A percentile compares a stretch with the other conserved stretches of the same genome.
Conservation (phyloP, 2,888 invertebrate genomes). For the Antitype chi region DNA sequence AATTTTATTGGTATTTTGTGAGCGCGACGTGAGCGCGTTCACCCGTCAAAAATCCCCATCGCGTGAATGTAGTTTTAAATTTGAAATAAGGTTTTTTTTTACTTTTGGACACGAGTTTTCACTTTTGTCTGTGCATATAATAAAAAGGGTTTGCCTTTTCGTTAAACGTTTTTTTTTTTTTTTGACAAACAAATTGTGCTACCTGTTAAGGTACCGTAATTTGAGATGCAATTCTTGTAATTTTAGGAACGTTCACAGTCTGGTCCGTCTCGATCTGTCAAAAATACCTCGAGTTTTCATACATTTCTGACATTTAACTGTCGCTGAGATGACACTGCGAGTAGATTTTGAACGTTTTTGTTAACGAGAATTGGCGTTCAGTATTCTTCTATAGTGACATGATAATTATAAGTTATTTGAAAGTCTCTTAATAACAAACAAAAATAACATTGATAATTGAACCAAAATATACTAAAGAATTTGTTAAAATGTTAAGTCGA, state of each 20-base stretch:
- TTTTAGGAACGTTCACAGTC: too few species aligned
- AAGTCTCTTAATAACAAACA: neutral
- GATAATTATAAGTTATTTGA: neutral
- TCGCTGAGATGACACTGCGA: too few species aligned
- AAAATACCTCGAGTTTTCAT: too few species aligned
- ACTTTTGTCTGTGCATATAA: constrained; percentile 29
- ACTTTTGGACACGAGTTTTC: constrained; percentile 46
- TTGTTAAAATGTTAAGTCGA: constrained; percentile 46
- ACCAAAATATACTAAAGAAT: constrained; percentile 14
- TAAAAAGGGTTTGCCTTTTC: constrained; percentile 15
- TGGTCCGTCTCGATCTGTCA: too few species aligned
- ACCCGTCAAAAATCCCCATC: constrained; percentile 57
- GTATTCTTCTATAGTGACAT: neutral
- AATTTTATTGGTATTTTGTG: constrained; percentile 81
- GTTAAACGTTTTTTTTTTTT: neutral
- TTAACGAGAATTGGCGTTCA: too few species aligned
- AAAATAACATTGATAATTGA: constrained; percentile 6
- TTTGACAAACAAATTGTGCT: too few species aligned
- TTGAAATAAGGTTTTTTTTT: constrained; percentile 50
- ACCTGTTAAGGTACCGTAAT: neutral
- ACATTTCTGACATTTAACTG: too few species aligned
- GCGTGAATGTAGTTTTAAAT: constrained; percentile 51
- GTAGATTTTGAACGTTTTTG: too few species aligned
- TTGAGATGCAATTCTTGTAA: too few species aligned
- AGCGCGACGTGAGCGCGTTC: constrained; percentile 59